Evolutionary conservation across 2,888 invertebrate genomes (phyloP), one percentile per base, ranked within the genome.

Genomic region (Baccha elongata): DNA sequence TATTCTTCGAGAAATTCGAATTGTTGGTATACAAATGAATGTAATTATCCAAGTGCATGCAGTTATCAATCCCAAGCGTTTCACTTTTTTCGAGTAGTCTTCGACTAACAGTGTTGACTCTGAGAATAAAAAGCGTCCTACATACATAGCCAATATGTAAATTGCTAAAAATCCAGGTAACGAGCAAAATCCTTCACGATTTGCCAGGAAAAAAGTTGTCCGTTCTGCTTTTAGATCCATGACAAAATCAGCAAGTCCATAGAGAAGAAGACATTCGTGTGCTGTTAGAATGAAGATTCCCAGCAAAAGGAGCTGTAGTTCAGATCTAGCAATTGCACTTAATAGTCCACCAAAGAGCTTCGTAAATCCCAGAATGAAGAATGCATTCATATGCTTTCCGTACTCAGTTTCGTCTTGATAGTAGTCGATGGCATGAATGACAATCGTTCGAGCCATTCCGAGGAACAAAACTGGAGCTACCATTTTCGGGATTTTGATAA

Each of bases 341-440:
- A 86, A 60, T 1, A 94, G 89, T 0, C 94, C 93, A 40, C 95
- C 94, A 17, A 95, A 87, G 1, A 97, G 88, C 91, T 96, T 97
- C 15, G 97, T 94, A 42, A 94, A 91, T 2, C 96, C 97, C 71
- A 99, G 91, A 0, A 98, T 99, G 85, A 98, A 94, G 90, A 99
- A 99, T 89, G 99, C 99, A 91, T 99, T 99, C 97, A 99, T 98
- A 90, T 99, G 99, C 0, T 95, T 93, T 0, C 99, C 99, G 92
- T 99, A 99, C 89, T 99, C 99, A 0, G 95, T 94, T 0, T 96
- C 93, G 89, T 97, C 96, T 87, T 96, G 95, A 72, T 96, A 96
- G 89, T 99, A 99, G 85, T 95, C 93, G 1, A 95, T 91, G 44
- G 93, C 89, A 86, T 93, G 92, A 1, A 91, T 93, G 0, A 95